phyloP scores from a whole-genome alignment of 2,797 vertebrate genomes.

The Peromyscus attwateri region DNA sequence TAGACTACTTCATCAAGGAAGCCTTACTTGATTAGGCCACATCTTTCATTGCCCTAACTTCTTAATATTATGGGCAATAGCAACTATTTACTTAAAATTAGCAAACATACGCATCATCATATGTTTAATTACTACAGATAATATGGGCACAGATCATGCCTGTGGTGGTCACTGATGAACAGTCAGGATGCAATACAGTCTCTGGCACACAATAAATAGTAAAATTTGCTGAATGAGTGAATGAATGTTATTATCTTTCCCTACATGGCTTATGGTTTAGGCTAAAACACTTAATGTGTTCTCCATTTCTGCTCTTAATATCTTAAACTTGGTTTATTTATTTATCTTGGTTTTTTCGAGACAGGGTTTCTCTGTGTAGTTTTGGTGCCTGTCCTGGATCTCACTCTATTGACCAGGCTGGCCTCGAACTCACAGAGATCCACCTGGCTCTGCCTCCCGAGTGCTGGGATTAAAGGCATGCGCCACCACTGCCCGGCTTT shows the following conservation, averaged over 20 bases:
- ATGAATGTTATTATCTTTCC: background rate
- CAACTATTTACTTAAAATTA: background rate
- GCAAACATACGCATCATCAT: background rate
- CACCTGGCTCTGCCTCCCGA: too few relatives aligned
- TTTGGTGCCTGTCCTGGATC: too few relatives aligned
- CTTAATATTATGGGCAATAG: background rate
- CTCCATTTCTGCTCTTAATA: background rate
- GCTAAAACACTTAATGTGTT: background rate
- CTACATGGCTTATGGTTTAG: background rate
- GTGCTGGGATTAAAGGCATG: too few relatives aligned
- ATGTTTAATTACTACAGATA: background rate
- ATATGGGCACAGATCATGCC: background rate
- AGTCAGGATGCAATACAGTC: background rate
- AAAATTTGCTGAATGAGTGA: background rate
- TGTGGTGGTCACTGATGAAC: background rate
- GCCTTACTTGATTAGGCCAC: background rate
- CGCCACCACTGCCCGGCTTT: background rate
- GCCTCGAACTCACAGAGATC: too few relatives aligned
- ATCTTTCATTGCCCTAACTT: background rate
- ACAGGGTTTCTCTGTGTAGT: too few relatives aligned
- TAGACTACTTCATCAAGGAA: slow-evolving; percentile 20
- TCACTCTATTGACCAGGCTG: too few relatives aligned
- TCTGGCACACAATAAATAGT: background rate
- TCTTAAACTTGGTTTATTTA: background rate
- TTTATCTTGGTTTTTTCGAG: too few relatives aligned